These are phyloP conservation scores for Zosterops lateralis DNA, from an alignment of 2,113 vertebrate genomes.

Conservation along the genomic window DNA sequence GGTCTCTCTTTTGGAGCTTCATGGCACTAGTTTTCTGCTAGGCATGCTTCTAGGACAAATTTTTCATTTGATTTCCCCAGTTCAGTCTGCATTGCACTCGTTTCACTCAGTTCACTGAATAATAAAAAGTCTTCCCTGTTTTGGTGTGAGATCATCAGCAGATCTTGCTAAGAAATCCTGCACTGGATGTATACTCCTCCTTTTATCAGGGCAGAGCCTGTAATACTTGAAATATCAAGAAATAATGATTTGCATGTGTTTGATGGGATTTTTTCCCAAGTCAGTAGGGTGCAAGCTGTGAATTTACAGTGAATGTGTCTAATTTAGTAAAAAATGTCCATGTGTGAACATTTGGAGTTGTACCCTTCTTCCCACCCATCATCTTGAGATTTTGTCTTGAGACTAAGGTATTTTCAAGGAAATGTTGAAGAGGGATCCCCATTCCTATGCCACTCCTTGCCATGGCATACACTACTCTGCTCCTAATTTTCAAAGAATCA, in stretches of 20 bases:
- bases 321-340: not conserved
- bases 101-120: not conserved
- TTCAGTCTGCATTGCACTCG: not conserved
- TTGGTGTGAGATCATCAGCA: not conserved
- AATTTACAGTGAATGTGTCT: not conserved
- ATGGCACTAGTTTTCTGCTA: not conserved
- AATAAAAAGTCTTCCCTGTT: not conserved
- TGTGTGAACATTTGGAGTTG: not conserved
- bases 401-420: not conserved
- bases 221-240: not conserved
- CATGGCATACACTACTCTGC: not conserved
- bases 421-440: not conserved
- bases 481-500: not conserved
- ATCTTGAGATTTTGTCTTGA: not conserved
- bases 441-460: not conserved
- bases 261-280: not conserved
- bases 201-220: not conserved
- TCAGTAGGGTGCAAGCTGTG: not conserved
- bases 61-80: not conserved
- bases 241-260: not conserved
- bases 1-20: not conserved
- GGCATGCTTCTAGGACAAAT: rapidly evolving
- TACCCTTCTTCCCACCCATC: not conserved
- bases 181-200: rapidly evolving
- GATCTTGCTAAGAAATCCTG: not conserved